Conservation (phyloP, 2,113 vertebrate species). For the Hyperopisus bebe region DNA sequence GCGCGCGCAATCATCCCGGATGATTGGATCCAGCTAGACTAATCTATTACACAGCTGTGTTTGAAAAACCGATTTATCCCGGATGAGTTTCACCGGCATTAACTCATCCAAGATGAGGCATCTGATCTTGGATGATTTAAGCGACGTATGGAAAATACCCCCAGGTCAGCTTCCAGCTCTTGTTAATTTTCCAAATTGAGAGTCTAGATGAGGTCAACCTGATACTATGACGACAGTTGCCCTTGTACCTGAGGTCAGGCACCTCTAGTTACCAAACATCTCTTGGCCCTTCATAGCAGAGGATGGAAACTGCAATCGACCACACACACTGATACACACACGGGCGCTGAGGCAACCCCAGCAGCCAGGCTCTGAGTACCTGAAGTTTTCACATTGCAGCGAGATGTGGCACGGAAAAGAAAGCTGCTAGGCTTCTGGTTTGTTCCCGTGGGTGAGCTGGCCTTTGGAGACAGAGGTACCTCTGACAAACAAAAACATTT, state of each 20-base stretch:
- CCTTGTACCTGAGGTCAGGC: neutral
- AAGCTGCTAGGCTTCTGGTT: constrained; percentile 77
- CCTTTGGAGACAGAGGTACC: constrained; percentile 45
- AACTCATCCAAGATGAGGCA: too few relatives aligned
- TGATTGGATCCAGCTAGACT: too few relatives aligned
- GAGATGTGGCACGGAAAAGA: constrained; percentile 74
- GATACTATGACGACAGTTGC: neutral
- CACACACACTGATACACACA: neutral
- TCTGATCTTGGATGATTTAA: too few relatives aligned
- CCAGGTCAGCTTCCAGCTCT: neutral
- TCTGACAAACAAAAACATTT: constrained; percentile 32
- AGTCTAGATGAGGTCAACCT: neutral
- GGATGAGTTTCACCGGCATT: too few relatives aligned
- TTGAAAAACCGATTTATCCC: too few relatives aligned
- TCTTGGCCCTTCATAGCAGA: neutral
- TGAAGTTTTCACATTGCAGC: constrained; percentile 53
- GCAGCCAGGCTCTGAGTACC: constrained; percentile 44
- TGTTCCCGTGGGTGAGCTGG: constrained; percentile 48
- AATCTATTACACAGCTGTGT: too few relatives aligned
- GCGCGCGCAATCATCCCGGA: too few relatives aligned
- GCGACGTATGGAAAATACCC: too few relatives aligned
- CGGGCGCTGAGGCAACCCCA: neutral
- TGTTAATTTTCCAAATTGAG: neutral
- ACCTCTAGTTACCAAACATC: neutral
- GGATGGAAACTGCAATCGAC: neutral